phyloP scores from a whole-genome alignment of 64 coral and sea anemone species.

The Orbicella faveolata region DNA sequence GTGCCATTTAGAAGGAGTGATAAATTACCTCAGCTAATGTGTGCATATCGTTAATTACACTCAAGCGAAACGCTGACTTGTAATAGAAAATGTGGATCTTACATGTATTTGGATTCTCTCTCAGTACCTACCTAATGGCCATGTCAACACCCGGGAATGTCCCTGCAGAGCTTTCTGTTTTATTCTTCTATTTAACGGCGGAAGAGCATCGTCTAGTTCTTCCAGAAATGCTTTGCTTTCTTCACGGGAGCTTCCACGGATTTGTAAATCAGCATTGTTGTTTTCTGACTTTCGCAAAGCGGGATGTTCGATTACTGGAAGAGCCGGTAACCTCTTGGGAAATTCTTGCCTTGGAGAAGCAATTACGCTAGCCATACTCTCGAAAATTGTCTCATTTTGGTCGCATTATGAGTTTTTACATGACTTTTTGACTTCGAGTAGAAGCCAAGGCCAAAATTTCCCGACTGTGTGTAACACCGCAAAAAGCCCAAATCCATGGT shows the following conservation, averaged over 20 bases:
- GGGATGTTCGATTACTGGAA: slow-evolving; percentile 64
- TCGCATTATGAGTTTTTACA: neutral
- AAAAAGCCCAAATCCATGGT: slow-evolving; percentile 11
- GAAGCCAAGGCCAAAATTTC: neutral
- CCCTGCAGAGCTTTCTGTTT: neutral
- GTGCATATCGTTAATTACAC: neutral
- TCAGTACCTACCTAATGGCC: slow-evolving; percentile 39
- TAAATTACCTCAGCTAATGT: neutral
- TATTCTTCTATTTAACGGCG: slow-evolving; percentile 1
- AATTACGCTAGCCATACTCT: slow-evolving; percentile 1
- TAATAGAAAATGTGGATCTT: neutral
- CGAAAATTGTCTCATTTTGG: neutral
- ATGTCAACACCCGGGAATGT: slow-evolving; percentile 57
- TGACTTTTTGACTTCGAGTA: neutral
- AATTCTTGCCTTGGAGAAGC: slow-evolving; percentile 26
- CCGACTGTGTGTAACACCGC: neutral
- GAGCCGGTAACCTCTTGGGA: slow-evolving; percentile 3
- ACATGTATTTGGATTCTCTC: neutral
- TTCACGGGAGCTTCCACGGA: slow-evolving; percentile 40
- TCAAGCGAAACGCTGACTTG: neutral
- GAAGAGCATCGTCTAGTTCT: slow-evolving; percentile 9
- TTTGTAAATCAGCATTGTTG: slow-evolving; percentile 36
- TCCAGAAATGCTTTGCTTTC: slow-evolving; percentile 2
- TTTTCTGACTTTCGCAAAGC: slow-evolving; percentile 5
- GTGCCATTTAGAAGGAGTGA: neutral